phyloP scores from a whole-genome alignment of 2,888 invertebrate species.

The Andrena haemorrhoa region DNA sequence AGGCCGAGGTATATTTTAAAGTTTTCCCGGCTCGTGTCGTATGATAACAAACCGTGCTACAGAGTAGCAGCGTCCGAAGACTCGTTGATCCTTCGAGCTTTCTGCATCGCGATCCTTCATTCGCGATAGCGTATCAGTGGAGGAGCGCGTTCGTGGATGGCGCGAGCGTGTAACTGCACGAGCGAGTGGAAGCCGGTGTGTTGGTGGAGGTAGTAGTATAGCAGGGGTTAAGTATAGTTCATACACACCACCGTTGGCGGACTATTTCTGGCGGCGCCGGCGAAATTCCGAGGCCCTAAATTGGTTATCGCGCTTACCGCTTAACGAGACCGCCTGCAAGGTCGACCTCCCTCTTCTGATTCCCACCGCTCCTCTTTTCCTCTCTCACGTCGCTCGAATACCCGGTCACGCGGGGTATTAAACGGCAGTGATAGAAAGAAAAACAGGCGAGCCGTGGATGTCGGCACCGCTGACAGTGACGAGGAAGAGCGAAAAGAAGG shows the following conservation, averaged over 20 bases:
- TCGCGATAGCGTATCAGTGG: not conserved
- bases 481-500: conserved; percentile 11
- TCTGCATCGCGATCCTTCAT: not conserved
- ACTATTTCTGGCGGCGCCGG: conserved; percentile 82
- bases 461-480: conserved; percentile 1
- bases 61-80: not conserved
- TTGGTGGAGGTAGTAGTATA: conserved; percentile 48
- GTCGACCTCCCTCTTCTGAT: conserved; percentile 72
- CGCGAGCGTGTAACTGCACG: conserved; percentile 22
- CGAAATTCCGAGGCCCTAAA: conserved; percentile 83
- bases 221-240: conserved; percentile 73
- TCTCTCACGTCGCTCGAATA: conserved; percentile 43
- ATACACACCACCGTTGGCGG: conserved; percentile 69
- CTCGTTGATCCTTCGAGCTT: not conserved
- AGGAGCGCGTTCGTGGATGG: not conserved
- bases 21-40: not conserved
- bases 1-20: not conserved
- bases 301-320: conserved; percentile 81
- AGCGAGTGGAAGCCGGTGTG: conserved; percentile 15
- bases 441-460: conserved; percentile 37
- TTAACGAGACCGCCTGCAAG: conserved; percentile 78
- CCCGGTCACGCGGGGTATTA: conserved; percentile 50
- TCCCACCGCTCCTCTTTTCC: conserved; percentile 52
- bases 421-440: conserved; percentile 36
- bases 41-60: conserved; percentile 14